Base-by-base conservation (phyloP, 2,797 vertebrate species). In the Telmatherina bonti region DNA sequence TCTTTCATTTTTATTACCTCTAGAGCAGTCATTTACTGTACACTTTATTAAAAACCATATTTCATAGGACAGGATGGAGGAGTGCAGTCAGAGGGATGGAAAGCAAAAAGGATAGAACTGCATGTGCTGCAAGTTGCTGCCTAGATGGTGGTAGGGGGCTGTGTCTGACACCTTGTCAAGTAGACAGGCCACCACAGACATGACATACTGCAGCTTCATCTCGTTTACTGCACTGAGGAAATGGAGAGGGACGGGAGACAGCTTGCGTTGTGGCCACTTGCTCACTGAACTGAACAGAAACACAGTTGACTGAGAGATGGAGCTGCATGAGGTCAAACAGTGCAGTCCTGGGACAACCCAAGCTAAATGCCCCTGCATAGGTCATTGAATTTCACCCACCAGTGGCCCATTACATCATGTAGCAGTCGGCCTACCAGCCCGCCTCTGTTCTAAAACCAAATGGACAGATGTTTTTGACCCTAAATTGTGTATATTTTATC, bases 21-120 rank as follows among this genome's bases (percentile, higher is more conserved):
- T 81, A 60, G 84, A 88, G 87, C 89, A 89, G 88, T 85, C 88
- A 87, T 93, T 94, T 93, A 93, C 88, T 29, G 83, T 83, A 85
- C 89, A 89, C 92, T 93, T 93, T 94, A 94, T 94, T 94, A 93
- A 95, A 94, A 94, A 91, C 72, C 91, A 92, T 94, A 93, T 94
- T 93, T 94, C 92, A 94, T 81, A 77, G 76, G 72, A 76, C 82
- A 83, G 81, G 79, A 88, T 76, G 75, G 88, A 86, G 71, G 70
- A 83, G 82, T 74, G 88, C 70, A 76, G 82, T 54, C 30, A 82
- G 75, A 52, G 68, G 88, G 76, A 77, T 67, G 62, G 62, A 78
- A 64, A 83, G 68, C 59, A 57, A 57, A 51, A 54, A 51, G 59
- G 62, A 79, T 67, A 58, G 74, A 78, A 69, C 62, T 57, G 79